Evolutionary conservation across 2,113 vertebrate species (phyloP), one percentile per base, ranked within the genome.

Genomic region (Platanista minor): DNA sequence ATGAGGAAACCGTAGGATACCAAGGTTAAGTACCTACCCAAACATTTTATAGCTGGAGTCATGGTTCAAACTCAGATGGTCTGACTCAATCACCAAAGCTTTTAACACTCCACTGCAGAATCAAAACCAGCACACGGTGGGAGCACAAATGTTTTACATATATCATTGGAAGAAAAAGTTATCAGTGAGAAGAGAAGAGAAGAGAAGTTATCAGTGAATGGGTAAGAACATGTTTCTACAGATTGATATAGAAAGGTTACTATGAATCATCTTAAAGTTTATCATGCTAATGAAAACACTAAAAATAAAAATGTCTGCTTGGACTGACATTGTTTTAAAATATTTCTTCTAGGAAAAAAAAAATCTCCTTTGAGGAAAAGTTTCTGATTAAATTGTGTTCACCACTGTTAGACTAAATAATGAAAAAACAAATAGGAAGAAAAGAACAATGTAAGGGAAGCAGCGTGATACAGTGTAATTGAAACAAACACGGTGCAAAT

Each of bases 311-410:
- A 91, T 80, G 13, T 85, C 33, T 75, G 20, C 77, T 85, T 72
- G 6, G 12, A 89, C 54, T 54, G 88, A 90, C 13, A 85, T 21
- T 21, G 49, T 89, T 96, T 86, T 87, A 21, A 94, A 94, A 85
- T 84, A 85, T 6, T 92, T 67, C 71, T 75, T 27, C 54, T 12
- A 83, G 29, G 27, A 14, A 59, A 89, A 36, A 89, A 36, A 62
- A 71, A 43, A 54, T 25, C 20, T 72, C 41, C 49, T 87, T 86
- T 81, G 87, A 90, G 31, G n/a, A 62, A 87, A 89, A 93, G 4
- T 39, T 25, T 90, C 67, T 87, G 87, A 95, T 92, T 89, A 95
- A 84, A 69, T 46, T 71, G 6, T 33, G 95, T 66, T 95, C 71
- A 92, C 11, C 8, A 49, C 33, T 81, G 80, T 64, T 87, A 69